These are phyloP conservation scores for Psittacula cyanocephala DNA, from an alignment of 2,113 vertebrate genomes.

Conservation along the genomic window DNA sequence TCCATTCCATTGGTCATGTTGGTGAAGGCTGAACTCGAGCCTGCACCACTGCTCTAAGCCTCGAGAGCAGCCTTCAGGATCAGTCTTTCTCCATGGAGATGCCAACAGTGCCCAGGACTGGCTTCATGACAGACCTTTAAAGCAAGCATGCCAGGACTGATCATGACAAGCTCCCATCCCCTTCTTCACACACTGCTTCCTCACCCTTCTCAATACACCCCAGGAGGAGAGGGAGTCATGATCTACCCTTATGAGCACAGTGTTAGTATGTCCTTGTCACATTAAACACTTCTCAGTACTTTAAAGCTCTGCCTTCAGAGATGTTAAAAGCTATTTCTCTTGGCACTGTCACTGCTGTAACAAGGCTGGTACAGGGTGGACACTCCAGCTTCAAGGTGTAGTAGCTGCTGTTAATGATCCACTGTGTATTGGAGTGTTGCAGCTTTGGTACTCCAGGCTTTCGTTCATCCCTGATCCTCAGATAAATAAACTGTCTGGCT, in stretches of 20 bases:
- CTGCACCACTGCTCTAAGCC: background rate
- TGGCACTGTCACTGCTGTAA: background rate
- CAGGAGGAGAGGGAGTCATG: background rate
- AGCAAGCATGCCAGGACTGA: background rate
- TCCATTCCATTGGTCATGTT: background rate
- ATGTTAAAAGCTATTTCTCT: constrained; percentile 26
- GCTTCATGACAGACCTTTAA: background rate
- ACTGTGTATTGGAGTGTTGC: background rate
- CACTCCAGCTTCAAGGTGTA: background rate
- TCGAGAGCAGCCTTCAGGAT: rapidly evolving
- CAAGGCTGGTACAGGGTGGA: background rate
- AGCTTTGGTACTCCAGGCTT: background rate
- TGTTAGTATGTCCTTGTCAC: background rate
- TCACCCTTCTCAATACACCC: background rate
- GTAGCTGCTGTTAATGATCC: background rate
- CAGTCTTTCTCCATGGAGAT: background rate
- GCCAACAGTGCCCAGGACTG: background rate
- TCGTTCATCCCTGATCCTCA: background rate
- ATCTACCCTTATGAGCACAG: background rate
- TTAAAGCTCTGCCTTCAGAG: constrained; percentile 21
- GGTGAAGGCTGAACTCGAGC: background rate
- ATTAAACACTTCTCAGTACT: background rate
- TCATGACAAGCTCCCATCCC: background rate
- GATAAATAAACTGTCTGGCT: background rate
- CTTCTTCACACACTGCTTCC: background rate